Conservation (phyloP, 2,113 vertebrate genomes). For the Crotalus tigris region DNA sequence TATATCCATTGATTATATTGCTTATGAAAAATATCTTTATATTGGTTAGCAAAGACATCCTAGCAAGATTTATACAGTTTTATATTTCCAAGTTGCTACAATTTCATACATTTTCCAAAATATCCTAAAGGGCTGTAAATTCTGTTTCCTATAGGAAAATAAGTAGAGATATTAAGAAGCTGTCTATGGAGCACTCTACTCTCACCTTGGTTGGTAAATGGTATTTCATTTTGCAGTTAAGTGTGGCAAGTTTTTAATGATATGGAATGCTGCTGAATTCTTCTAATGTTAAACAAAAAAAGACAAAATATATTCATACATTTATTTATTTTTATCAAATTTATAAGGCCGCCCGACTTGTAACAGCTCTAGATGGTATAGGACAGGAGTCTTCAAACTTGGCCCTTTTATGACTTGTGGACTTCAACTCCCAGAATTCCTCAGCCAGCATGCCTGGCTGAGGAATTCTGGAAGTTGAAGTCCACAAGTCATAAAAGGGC, state of each 20-base stretch:
- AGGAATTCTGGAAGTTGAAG: no score
- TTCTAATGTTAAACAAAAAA: conserved; percentile 28
- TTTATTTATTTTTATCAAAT: not conserved
- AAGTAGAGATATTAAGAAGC: not conserved
- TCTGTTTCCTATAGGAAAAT: not conserved
- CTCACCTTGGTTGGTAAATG: not conserved
- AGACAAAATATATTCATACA: not conserved
- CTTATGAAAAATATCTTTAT: not conserved
- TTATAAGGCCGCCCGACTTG: not conserved
- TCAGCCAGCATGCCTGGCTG: no score
- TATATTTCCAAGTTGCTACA: not conserved
- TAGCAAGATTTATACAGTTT: not conserved
- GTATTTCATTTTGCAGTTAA: not conserved
- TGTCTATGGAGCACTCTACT: not conserved
- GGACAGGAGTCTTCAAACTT: no score
- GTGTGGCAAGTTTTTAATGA: not conserved
- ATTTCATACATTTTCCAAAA: not conserved
- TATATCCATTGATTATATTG: not conserved
- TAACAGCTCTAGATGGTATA: not conserved
- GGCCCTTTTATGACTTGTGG: no score
- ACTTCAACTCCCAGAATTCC: no score
- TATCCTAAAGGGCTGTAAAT: not conserved
- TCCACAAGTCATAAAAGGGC: no score
- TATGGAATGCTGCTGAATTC: not conserved
- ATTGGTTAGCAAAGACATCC: not conserved